Evolutionary conservation across 2,888 invertebrate species (phyloP).

Genomic region (Seladonia tumulorum): DNA sequence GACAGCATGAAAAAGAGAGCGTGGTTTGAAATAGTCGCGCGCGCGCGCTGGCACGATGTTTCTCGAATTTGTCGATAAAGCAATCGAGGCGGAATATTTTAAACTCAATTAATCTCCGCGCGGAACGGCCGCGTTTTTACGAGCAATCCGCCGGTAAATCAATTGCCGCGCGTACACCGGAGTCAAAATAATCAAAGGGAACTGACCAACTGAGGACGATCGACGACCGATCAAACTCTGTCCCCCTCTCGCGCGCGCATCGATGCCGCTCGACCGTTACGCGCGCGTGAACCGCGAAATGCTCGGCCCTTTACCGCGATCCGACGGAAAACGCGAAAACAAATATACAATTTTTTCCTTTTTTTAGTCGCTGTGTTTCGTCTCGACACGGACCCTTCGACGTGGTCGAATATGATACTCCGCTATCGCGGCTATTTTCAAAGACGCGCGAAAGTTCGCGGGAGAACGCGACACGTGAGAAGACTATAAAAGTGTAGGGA

Average conservation of each 20-base stretch:
- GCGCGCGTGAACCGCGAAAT: constrained; percentile 17
- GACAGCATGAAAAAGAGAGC: no score
- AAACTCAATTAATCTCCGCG: constrained; percentile 58
- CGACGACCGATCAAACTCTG: constrained; percentile 55
- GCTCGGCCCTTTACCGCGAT: not conserved
- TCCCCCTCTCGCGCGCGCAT: constrained; percentile 25
- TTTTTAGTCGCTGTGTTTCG: constrained; percentile 17
- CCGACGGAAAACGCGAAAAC: not conserved
- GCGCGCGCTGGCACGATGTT: constrained; percentile 21
- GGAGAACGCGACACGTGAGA: not conserved
- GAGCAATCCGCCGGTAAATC: constrained; percentile 57
- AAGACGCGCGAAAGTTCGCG: not conserved
- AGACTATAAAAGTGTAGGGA: no score
- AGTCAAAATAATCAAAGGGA: constrained; percentile 69
- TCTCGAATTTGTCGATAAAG: constrained; percentile 43
- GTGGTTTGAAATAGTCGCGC: constrained; percentile 14
- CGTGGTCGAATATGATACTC: not conserved
- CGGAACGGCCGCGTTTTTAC: constrained; percentile 52
- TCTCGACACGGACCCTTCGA: not conserved
- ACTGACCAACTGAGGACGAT: constrained; percentile 49
- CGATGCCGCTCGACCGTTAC: not conserved
- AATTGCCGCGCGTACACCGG: constrained; percentile 54
- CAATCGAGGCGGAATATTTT: constrained; percentile 62
- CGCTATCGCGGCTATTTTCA: not conserved
- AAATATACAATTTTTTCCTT: constrained; percentile 5